Evolutionary conservation across 2,797 vertebrate genomes (phyloP), one percentile per base, ranked within the genome.

Genomic region (Naso thynnoides): DNA sequence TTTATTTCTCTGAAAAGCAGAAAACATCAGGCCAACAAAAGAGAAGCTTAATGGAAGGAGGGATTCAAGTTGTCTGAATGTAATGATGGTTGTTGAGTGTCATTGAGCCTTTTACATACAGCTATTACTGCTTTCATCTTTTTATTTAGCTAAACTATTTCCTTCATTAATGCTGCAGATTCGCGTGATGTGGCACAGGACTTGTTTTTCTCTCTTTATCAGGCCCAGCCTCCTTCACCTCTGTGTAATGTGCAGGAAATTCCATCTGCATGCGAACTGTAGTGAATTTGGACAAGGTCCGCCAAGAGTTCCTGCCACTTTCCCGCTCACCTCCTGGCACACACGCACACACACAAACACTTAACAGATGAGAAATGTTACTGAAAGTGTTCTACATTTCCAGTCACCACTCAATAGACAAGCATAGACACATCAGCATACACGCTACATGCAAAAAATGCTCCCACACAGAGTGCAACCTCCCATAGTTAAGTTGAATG

Each of bases 231-330:
- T 78, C 81, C 76, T 85, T 90, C 76, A 92, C 86, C 88, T 90
- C 88, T 57, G 75, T 80, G 86, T 91, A 94, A 94, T 93, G 89
- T 88, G 85, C 92, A 92, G 93, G 94, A 94, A 95, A 94, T 95
- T 94, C 93, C 92, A 91, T 88, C 79, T 82, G 83, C 90, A 88
- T 93, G 92, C 49, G 72, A 92, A 90, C 81, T 86, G 71, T 60
- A 78, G 82, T 85, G 42, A 87, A 85, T 89, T 92, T 91, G 84
- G 90, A 91, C 82, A 42, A 31, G 65, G 70, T 90, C 83, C 76
- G 81, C 70, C 60, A 69, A 56, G 65, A 88, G 79, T 93, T 94
- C 86, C 91, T 89, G 90, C 86, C 88, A 86, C 78, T 86, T 86
- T 84, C 79, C 81, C 78, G 52, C 82, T 78, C 62, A 5, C 66